These are phyloP conservation scores for Colaptes auratus DNA, from an alignment of 2,113 vertebrate genomes.

Conservation along the genomic window DNA sequence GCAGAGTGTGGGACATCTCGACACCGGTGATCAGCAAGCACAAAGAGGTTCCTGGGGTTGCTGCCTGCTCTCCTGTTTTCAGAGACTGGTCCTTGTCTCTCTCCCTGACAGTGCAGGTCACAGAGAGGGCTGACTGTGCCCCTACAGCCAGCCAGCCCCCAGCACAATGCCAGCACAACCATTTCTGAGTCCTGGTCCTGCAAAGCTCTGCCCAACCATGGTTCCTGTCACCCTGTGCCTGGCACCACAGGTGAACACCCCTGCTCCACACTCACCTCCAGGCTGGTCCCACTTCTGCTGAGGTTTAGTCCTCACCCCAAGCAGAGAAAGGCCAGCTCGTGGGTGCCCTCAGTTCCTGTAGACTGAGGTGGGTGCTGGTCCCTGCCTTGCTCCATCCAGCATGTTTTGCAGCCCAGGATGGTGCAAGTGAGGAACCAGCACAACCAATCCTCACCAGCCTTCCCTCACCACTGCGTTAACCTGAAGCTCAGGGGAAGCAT, in stretches of 20 bases:
- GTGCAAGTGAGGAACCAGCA: background rate
- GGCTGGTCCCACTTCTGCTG: accelerated
- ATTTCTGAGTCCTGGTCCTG: background rate
- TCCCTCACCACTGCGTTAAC: accelerated
- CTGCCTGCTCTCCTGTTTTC: background rate
- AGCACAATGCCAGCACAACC: background rate
- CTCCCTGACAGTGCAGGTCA: accelerated
- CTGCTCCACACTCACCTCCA: accelerated
- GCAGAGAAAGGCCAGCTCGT: background rate
- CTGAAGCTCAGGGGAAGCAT: background rate
- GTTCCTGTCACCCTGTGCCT: background rate
- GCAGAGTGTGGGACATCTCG: background rate
- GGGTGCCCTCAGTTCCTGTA: background rate
- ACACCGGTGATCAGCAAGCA: background rate
- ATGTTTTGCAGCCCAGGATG: too few species aligned
- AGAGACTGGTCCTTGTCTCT: accelerated
- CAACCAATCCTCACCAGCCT: background rate
- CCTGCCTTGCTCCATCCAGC: background rate
- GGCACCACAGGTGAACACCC: accelerated
- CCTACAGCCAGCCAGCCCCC: background rate
- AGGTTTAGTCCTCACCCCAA: background rate
- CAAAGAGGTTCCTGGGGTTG: background rate
- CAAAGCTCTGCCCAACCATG: accelerated
- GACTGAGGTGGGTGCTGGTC: background rate
- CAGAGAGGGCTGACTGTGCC: accelerated